Evolutionary conservation across 2,113 vertebrate genomes (phyloP).

Genomic region (Muntiacus muntjak): DNA sequence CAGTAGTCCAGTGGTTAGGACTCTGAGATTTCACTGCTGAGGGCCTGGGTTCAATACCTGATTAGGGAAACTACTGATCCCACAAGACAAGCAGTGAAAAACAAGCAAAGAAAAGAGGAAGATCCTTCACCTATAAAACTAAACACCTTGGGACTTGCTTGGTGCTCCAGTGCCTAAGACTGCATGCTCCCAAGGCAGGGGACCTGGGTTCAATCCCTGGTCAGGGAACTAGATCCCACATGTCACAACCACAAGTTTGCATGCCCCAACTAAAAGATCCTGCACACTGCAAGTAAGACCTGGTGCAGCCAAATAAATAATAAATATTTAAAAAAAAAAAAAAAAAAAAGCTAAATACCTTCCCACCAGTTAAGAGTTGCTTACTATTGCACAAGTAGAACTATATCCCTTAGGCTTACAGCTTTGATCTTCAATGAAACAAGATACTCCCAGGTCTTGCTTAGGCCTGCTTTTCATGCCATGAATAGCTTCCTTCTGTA

Average conservation of each 20-base stretch:
- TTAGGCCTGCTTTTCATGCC: neutral
- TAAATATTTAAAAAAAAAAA: neutral
- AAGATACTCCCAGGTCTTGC: neutral
- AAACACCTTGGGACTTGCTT: neutral
- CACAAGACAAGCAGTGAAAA: neutral
- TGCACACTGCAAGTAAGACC: neutral
- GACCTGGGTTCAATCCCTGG: neutral
- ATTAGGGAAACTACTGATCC: neutral
- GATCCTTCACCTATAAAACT: neutral
- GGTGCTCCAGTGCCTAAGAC: neutral
- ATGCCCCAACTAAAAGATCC: neutral
- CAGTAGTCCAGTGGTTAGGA: neutral
- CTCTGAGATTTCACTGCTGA: neutral
- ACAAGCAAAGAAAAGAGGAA: neutral
- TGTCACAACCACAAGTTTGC: neutral
- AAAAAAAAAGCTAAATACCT: neutral
- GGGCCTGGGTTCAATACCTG: neutral
- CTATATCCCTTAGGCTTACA: neutral
- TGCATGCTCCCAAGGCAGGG: neutral
- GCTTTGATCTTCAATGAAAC: neutral
- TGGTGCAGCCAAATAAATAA: neutral
- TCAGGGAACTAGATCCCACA: neutral
- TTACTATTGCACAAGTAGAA: fast-evolving
- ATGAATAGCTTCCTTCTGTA: neutral
- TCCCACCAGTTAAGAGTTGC: neutral